phyloP scores from a whole-genome alignment of 2,888 invertebrate species.

The Drosophila neonasuta region DNA sequence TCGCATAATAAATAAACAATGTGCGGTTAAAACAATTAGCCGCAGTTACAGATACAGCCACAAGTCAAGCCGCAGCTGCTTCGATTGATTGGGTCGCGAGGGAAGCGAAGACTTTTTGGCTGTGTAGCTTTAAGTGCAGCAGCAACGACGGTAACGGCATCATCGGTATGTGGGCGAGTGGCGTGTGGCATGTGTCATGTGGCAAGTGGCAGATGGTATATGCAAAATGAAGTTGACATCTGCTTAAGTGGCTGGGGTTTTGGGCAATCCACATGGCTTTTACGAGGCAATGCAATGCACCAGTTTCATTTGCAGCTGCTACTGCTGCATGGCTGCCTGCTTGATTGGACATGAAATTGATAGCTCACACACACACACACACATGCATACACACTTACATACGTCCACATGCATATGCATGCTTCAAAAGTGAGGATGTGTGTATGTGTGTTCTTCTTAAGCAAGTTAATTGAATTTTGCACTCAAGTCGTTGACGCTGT shows the following conservation, averaged over 20 bases:
- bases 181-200: slow-evolving; percentile 21
- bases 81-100: slow-evolving; percentile 43
- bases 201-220: slow-evolving; percentile 59
- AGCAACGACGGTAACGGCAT: neutral
- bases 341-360: slow-evolving; percentile 81
- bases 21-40: slow-evolving; percentile 73
- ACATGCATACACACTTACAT: neutral
- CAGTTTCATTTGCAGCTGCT: slow-evolving; percentile 63
- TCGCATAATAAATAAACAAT: slow-evolving; percentile 65
- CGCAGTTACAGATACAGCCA: slow-evolving; percentile 43
- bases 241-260: slow-evolving; percentile 76
- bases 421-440: slow-evolving; percentile 24
- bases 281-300: slow-evolving; percentile 36
- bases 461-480: slow-evolving; percentile 80
- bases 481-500: slow-evolving; percentile 70
- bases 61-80: slow-evolving; percentile 59
- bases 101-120: neutral
- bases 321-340: slow-evolving; percentile 65
- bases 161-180: slow-evolving; percentile 3
- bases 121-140: slow-evolving; percentile 49
- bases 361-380: slow-evolving; percentile 60
- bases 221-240: slow-evolving; percentile 78
- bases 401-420: slow-evolving; percentile 25
- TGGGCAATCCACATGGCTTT: slow-evolving; percentile 56
- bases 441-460: slow-evolving; percentile 65